Conservation (phyloP, 1,140 invertebrate genomes). For the Caenorhabditis latens region DNA sequence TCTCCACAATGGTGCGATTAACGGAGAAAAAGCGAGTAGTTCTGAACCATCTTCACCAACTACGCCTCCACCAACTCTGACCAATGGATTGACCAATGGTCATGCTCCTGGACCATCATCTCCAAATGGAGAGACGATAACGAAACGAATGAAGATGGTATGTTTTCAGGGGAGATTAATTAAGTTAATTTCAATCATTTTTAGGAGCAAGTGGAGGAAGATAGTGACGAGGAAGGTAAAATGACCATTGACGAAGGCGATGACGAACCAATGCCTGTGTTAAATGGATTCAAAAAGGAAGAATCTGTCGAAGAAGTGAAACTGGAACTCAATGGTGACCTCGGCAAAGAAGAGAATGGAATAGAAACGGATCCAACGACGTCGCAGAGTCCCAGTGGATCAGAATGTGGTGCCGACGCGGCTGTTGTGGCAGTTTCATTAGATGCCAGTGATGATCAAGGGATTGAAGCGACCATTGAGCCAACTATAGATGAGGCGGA, state of each 20-base stretch:
- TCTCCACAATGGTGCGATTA: slow-evolving; percentile 8
- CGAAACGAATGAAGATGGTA: slow-evolving; percentile 9
- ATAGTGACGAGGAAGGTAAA: not conserved
- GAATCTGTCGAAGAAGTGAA: slow-evolving; percentile 20
- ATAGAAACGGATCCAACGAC: not conserved
- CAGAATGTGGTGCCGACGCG: not conserved
- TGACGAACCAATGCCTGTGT: slow-evolving; percentile 45
- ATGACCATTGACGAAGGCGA: slow-evolving; percentile 42
- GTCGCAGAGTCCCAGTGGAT: not conserved
- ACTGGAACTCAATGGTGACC: not conserved
- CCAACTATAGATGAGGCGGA: too few species aligned
- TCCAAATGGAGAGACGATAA: slow-evolving; percentile 1
- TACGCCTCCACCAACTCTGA: slow-evolving; percentile 22
- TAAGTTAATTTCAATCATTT: not conserved
- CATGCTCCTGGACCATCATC: slow-evolving; percentile 14
- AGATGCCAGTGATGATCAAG: not conserved
- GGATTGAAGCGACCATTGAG: not conserved
- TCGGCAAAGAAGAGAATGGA: not conserved
- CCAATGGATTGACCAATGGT: slow-evolving; percentile 27
- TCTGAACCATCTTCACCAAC: slow-evolving; percentile 5
- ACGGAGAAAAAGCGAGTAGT: not conserved
- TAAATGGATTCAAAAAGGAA: slow-evolving; percentile 49
- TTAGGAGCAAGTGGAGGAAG: not conserved
- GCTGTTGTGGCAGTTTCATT: not conserved
- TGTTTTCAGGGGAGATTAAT: not conserved